Conservation (phyloP, 2,888 invertebrate species). For the Noctua janthe region DNA sequence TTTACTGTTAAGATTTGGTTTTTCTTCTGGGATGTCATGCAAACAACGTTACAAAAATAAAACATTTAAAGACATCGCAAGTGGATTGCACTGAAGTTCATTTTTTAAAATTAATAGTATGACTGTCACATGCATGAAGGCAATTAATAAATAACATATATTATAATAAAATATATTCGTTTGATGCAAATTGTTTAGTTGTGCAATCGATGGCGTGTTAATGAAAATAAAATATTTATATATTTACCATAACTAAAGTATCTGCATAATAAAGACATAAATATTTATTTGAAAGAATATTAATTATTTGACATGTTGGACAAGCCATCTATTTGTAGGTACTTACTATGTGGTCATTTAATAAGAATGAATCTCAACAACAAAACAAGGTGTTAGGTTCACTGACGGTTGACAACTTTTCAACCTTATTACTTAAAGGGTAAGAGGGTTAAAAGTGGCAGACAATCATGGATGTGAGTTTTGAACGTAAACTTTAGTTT, state of each 20-base stretch:
- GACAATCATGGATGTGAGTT: background rate
- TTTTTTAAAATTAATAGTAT: background rate
- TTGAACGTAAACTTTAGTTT: background rate
- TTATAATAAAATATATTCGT: slow-evolving; percentile 5
- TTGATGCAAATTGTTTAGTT: slow-evolving; percentile 27
- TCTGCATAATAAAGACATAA: slow-evolving; percentile 1
- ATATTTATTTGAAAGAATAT: background rate
- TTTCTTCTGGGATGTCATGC: slow-evolving; percentile 5
- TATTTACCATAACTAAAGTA: background rate
- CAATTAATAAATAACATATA: slow-evolving; percentile 3
- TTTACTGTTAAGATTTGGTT: background rate
- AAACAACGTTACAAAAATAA: slow-evolving; percentile 42
- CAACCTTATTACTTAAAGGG: too few species aligned
- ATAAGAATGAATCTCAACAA: background rate
- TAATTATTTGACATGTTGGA: slow-evolving; percentile 17
- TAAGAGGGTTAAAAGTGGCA: too few species aligned
- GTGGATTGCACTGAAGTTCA: slow-evolving; percentile 50
- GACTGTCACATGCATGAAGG: background rate
- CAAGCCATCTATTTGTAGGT: background rate
- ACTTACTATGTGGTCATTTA: background rate
- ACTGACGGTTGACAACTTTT: too few species aligned
- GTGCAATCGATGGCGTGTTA: slow-evolving; percentile 19
- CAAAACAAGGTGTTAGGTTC: background rate
- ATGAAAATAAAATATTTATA: slow-evolving; percentile 15
- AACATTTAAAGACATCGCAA: slow-evolving; percentile 25